Evolutionary conservation across 2,113 vertebrate species (phyloP).

Genomic region (Pelvicachromis taeniatus): DNA sequence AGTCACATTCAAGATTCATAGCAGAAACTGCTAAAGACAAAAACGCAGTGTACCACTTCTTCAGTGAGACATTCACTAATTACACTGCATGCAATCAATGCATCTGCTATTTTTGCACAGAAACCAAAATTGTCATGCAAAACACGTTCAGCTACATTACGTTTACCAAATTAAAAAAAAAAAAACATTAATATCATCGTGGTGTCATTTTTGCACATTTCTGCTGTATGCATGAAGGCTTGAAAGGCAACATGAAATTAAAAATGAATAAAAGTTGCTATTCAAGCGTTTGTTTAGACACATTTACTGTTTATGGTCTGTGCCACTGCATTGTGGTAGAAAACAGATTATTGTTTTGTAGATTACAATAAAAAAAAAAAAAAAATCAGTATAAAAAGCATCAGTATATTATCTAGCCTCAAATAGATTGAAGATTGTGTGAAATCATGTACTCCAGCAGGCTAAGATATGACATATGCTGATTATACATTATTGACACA

Average conservation of each 20-base stretch:
- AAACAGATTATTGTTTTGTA: not conserved
- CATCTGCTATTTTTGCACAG: not conserved
- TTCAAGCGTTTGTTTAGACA: not conserved
- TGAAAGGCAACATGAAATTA: not conserved
- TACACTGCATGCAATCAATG: not conserved
- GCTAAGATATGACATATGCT: not conserved
- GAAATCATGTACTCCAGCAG: not conserved
- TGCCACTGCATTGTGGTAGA: not conserved
- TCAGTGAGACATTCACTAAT: not conserved
- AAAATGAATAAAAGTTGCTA: not conserved
- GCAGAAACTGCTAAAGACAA: not conserved
- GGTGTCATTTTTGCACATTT: not conserved
- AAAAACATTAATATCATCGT: not conserved
- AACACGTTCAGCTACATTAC: not conserved
- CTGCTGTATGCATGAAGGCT: not conserved
- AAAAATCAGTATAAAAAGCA: not conserved
- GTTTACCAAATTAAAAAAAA: not conserved
- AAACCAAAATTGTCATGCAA: not conserved
- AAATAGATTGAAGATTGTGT: not conserved
- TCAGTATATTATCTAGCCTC: not conserved
- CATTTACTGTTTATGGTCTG: not conserved
- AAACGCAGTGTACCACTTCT: not conserved
- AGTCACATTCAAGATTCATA: not conserved
- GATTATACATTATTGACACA: not conserved
- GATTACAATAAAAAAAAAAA: not conserved